Evolutionary conservation across 2,888 invertebrate genomes (phyloP).

Genomic region (Acronicta psi): DNA sequence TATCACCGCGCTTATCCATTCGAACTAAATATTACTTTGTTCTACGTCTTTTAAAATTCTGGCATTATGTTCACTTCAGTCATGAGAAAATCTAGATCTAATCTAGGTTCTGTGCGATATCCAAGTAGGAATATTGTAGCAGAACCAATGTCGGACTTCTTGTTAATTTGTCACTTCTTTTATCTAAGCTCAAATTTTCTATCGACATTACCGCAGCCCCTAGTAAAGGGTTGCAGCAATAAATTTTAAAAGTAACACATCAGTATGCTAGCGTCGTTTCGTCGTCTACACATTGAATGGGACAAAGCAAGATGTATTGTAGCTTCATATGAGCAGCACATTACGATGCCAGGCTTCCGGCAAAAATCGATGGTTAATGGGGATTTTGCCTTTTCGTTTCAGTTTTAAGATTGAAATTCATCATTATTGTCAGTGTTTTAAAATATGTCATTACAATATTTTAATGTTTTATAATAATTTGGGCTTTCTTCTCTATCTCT

Average conservation of each 20-base stretch:
- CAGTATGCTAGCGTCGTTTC: slow-evolving; percentile 83
- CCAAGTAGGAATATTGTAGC: no score
- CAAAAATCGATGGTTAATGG: slow-evolving; percentile 56
- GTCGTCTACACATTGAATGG: slow-evolving; percentile 77
- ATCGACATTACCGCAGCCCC: slow-evolving; percentile 56
- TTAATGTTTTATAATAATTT: no score
- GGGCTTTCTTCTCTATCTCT: no score
- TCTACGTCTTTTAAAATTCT: no score
- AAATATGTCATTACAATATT: no score
- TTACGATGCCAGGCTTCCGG: slow-evolving; percentile 61
- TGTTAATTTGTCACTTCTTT: no score
- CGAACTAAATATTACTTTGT: no score
- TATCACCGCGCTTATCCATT: no score
- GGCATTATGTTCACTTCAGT: no score
- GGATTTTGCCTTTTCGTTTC: slow-evolving; percentile 21
- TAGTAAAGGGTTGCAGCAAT: slow-evolving; percentile 72
- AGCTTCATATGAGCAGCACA: slow-evolving; percentile 68
- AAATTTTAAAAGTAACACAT: slow-evolving; percentile 86
- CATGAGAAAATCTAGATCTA: no score
- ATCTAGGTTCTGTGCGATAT: no score
- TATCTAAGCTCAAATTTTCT: slow-evolving; percentile 13
- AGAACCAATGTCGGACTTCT: no score
- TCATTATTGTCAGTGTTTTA: neutral
- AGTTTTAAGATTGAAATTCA: neutral
- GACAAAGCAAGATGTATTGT: slow-evolving; percentile 85